Evolutionary conservation across 2,113 vertebrate species (phyloP), one percentile per base, ranked within the genome.

Genomic region (Circaetus cinerascens): DNA sequence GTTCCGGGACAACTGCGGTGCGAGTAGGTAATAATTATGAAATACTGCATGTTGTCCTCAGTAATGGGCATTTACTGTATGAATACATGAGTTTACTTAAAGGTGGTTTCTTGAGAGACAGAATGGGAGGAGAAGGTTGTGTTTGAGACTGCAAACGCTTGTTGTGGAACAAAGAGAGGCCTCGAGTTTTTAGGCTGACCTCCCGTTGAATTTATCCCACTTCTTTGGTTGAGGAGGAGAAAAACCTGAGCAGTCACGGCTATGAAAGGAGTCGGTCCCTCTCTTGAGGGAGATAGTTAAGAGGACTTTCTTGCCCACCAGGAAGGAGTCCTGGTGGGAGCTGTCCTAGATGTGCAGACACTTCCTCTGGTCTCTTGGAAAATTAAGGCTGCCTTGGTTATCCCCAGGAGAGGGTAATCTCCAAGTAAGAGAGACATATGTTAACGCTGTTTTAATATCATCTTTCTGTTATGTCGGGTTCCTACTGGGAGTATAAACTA

Each of bases 401-500:
- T 45, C 88, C 85, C 79, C 48, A 50, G 86, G 91, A 95, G 88
- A 80, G 12, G 43, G 53, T 51, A 72, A 60, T 69, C 50, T 73
- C 63, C 41, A 51, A 91, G 51, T 25, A 55, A 53, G 63, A 68
- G 53, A 86, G 45, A 45, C 79, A 77, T 90, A 79, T 88, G 82
- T 83, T 95, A 92, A 38, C 29, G 8, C 34, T 66, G 19, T 41
- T 96, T 92, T 91, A 80, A 94, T 91, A 76, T 62, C 0, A 4
- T 53, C 79, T 96, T 90, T 86, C 67, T 88, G 45, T 86, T 91
- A 62, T 50, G 75, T n/a, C n/a, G 48, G 41, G 27, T 17, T 95
- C 91, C 88, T 92, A 66, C 78, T 83, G 86, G 75, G 91, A 95
- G 40, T 76, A 80, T 60, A 88, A 95, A 90, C 86, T 88, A 3